Percentiles rank a stretch among this genome's conserved stretches.
phyloP scores from a whole-genome alignment of 2,113 vertebrate genomes.

The Corythornis cristatus region DNA sequence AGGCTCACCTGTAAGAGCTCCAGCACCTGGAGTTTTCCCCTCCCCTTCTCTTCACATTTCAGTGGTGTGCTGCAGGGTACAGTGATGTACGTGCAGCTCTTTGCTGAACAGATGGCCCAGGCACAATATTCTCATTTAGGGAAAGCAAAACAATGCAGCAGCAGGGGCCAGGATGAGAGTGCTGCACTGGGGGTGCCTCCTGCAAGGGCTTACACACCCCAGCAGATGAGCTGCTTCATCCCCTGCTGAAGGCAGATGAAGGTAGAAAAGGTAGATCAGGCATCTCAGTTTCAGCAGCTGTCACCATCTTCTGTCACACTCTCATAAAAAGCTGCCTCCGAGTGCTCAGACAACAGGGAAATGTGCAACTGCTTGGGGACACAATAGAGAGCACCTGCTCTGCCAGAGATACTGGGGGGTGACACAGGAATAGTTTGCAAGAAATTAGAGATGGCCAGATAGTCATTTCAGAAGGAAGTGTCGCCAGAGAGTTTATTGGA shows the following conservation, averaged over 20 bases:
- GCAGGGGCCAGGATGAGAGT: not conserved
- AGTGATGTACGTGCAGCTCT: not conserved
- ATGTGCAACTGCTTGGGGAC: slow-evolving; percentile 30
- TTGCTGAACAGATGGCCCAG: slow-evolving; percentile 32
- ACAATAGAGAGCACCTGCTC: slow-evolving; percentile 32
- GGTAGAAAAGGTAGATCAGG: not conserved
- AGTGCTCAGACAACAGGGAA: not conserved
- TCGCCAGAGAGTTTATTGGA: not conserved
- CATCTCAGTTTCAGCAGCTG: not conserved
- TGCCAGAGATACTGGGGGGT: not conserved
- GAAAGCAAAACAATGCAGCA: not conserved
- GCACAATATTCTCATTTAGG: not conserved
- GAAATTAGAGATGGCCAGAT: slow-evolving; percentile 18
- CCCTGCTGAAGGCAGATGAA: not conserved
- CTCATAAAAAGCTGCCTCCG: not conserved
- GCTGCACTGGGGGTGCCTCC: not conserved
- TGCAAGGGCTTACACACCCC: not conserved
- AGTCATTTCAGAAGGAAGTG: slow-evolving; percentile 1
- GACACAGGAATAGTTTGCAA: not conserved
- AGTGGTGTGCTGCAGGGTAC: not conserved
- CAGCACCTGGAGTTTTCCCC: slow-evolving; percentile 63
- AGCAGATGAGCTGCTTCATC: not conserved
- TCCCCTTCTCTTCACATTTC: slow-evolving; percentile 5
- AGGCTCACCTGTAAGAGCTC: slow-evolving; percentile 60
- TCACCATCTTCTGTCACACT: slow-evolving; percentile 5